Conservation (phyloP, 2,113 vertebrate species). For the Prunella himalayana region DNA sequence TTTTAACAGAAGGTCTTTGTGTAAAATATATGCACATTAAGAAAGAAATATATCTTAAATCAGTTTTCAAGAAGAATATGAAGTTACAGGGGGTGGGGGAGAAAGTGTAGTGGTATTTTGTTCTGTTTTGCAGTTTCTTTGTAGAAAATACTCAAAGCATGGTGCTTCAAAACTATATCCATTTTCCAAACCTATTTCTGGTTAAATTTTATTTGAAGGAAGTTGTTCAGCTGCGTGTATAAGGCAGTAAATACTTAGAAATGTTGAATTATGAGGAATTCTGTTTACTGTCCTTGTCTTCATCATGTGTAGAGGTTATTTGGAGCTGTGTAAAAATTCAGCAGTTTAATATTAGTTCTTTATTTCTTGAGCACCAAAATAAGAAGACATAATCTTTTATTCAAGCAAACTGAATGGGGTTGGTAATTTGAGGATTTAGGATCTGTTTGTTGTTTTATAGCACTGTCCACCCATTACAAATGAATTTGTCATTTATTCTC, state of each 20-base stretch:
- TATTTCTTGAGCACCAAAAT: neutral
- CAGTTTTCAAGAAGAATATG: neutral
- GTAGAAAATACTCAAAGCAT: neutral
- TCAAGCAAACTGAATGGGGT: neutral
- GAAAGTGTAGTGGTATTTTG: neutral
- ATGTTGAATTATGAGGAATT: neutral
- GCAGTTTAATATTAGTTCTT: neutral
- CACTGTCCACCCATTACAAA: neutral
- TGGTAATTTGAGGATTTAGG: neutral
- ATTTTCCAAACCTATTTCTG: neutral
- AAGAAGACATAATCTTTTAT: neutral
- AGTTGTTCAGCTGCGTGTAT: neutral
- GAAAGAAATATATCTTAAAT: conserved; percentile 1
- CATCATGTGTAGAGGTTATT: neutral
- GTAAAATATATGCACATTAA: neutral
- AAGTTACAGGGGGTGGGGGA: neutral
- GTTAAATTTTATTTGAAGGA: neutral
- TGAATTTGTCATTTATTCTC: neutral
- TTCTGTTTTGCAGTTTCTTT: neutral
- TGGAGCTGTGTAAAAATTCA: neutral
- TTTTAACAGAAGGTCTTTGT: conserved; percentile 61
- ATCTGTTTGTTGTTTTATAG: neutral
- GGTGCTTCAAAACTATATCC: neutral
- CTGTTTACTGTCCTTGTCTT: neutral
- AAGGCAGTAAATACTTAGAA: neutral